Conservation (phyloP, 2,888 invertebrate species). For the Archips xylosteana region DNA sequence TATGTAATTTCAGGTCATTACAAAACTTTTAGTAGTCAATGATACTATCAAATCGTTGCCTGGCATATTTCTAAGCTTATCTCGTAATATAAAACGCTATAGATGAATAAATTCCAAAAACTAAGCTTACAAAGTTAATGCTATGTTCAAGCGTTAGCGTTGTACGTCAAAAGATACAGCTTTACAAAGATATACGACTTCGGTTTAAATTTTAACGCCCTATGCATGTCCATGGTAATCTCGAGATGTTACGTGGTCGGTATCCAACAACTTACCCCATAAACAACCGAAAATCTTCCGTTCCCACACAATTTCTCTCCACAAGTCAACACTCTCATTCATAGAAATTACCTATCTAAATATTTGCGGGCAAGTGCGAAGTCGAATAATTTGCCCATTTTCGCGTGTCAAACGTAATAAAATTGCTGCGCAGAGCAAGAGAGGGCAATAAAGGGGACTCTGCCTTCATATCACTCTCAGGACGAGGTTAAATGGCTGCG, state of each 20-base stretch:
- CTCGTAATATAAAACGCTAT: too few species aligned
- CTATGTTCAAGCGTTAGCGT: too few species aligned
- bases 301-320: neutral
- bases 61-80: too few species aligned
- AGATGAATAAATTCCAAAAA: too few species aligned
- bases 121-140: too few species aligned
- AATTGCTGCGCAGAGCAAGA: conserved; percentile 49
- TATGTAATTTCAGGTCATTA: too few species aligned
- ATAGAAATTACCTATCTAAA: conserved; percentile 34
- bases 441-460: conserved; percentile 51
- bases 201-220: too few species aligned
- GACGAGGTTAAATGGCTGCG: conserved; percentile 51
- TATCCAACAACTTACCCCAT: neutral
- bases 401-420: conserved; percentile 53
- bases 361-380: conserved; percentile 49
- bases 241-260: neutral
- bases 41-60: too few species aligned
- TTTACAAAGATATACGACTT: too few species aligned
- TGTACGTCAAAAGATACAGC: too few species aligned
- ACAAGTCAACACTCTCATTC: conserved; percentile 10
- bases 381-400: conserved; percentile 57
- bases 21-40: too few species aligned
- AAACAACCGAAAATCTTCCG: neutral
- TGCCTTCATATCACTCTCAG: conserved; percentile 50
- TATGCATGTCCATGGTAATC: neutral